Percentiles rank a stretch among this genome's conserved stretches.
These are phyloP conservation scores for Drosophila sordidapex DNA, from an alignment of 2,888 invertebrate species.

Conservation along the genomic window DNA sequence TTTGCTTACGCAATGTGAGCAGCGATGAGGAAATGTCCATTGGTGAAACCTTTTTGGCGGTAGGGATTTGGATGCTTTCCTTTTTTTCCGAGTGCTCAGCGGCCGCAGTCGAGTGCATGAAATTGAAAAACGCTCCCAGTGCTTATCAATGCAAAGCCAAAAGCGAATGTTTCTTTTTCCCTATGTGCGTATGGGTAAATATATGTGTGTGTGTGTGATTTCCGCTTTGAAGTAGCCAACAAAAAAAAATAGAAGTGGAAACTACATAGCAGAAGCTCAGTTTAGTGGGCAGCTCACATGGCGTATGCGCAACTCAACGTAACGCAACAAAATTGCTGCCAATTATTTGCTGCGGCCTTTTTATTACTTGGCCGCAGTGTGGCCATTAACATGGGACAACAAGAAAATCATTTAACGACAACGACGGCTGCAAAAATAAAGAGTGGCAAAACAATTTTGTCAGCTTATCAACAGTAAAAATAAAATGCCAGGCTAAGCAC, in stretches of 20 bases:
- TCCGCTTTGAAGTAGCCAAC: conserved; percentile 25
- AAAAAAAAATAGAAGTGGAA: neutral
- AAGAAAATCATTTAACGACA: conserved; percentile 53
- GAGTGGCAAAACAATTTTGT: conserved; percentile 67
- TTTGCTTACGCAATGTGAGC: conserved; percentile 40
- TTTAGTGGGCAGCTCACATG: conserved; percentile 34
- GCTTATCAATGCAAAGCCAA: conserved; percentile 51
- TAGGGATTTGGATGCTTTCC: conserved; percentile 5
- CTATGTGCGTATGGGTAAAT: neutral
- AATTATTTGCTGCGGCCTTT: conserved; percentile 62
- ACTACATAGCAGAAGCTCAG: conserved; percentile 6
- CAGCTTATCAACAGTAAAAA: conserved; percentile 78
- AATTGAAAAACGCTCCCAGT: conserved; percentile 53
- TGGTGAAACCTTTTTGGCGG: conserved; percentile 15
- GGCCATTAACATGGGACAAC: conserved; percentile 39
- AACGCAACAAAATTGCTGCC: conserved; percentile 33
- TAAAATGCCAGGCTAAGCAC: conserved; percentile 71
- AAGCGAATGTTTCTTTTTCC: conserved; percentile 29
- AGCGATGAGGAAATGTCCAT: conserved; percentile 45
- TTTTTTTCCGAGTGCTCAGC: conserved; percentile 12
- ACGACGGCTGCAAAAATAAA: conserved; percentile 20
- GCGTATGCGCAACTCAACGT: conserved; percentile 11
- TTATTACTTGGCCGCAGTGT: conserved; percentile 61
- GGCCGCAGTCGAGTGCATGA: conserved; percentile 62
- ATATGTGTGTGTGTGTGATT: neutral